phyloP scores from a whole-genome alignment of 2,113 vertebrate genomes.

The Prunella himalayana region DNA sequence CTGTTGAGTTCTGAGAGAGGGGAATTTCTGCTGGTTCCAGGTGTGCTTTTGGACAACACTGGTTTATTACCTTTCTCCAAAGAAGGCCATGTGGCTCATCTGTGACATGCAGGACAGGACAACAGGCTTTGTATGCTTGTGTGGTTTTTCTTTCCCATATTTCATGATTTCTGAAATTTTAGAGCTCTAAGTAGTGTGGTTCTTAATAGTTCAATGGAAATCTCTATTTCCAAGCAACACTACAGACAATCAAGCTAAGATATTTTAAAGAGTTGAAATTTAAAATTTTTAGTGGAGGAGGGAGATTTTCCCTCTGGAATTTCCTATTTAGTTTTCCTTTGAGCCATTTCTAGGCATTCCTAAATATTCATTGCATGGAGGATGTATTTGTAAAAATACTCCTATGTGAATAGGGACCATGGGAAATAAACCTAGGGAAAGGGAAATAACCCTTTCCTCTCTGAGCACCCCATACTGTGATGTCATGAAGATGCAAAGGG shows the following conservation, averaged over 20 bases:
- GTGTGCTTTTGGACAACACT: neutral
- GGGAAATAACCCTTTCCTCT: neutral
- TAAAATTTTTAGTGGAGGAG: neutral
- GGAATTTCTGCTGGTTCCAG: neutral
- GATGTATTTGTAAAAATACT: neutral
- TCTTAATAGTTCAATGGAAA: neutral
- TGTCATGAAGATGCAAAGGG: neutral
- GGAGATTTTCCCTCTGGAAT: neutral
- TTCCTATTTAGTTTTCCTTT: neutral
- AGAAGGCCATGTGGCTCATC: neutral
- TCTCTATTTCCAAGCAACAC: neutral
- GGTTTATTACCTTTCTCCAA: neutral
- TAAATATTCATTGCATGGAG: neutral
- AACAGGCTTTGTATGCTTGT: neutral
- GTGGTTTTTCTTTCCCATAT: neutral
- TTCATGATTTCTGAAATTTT: neutral
- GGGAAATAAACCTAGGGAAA: neutral
- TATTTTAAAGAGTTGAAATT: neutral
- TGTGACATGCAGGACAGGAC: neutral
- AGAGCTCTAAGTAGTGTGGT: neutral
- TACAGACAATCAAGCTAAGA: neutral
- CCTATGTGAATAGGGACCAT: neutral
- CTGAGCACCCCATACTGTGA: neutral
- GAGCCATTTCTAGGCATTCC: neutral
- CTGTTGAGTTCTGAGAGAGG: neutral